Base-by-base conservation (phyloP, 2,797 vertebrate genomes). In the Rhinella marina region DNA sequence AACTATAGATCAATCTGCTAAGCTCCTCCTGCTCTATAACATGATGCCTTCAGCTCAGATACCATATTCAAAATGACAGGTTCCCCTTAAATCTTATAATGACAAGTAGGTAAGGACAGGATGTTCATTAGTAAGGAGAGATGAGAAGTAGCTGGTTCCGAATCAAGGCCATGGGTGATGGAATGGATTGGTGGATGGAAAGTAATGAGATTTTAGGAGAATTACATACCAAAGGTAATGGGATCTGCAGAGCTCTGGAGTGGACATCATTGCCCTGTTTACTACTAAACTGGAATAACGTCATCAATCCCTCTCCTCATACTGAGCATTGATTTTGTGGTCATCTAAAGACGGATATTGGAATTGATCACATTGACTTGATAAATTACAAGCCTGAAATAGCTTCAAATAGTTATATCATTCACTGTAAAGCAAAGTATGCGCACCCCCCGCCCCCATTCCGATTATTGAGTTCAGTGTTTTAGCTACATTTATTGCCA, bases 201-300 rank as follows among this genome's bases (percentile, higher is more conserved):
- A 8, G 68, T 88, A 82, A 88, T 86, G 78, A 88, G 70, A 82
- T 81, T 82, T 78, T 82, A 52, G 23, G 59, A 70, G 70, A 66
- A 32, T 14, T 70, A 61, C 84, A 88, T 88, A 56, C 88, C 84
- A 82, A 56, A 75, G 62, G 70, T 88, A 88, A 88, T 86, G 77
- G 64, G 32, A 81, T 57, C 62, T 29, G 62, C 50, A 64, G 12
- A 50, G 27, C 48, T 11, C 82, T n/a, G 87, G 62, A 48, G 56
- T 75, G 54, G 48, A 12, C 76, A 88, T 81, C 25, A 61, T 19
- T 61, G 56, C 19, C 64, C 41, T 80, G 76, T 88, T 73, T 81
- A 82, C 80, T 56, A 56, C 23, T 66, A 52, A 29, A 25, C 32
- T 48, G 25, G 10, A 62, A n/a, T 29, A 54, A 50, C 66, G 21